Evolutionary conservation across 2,113 vertebrate genomes (phyloP).

Genomic region (Platysteira castanea): DNA sequence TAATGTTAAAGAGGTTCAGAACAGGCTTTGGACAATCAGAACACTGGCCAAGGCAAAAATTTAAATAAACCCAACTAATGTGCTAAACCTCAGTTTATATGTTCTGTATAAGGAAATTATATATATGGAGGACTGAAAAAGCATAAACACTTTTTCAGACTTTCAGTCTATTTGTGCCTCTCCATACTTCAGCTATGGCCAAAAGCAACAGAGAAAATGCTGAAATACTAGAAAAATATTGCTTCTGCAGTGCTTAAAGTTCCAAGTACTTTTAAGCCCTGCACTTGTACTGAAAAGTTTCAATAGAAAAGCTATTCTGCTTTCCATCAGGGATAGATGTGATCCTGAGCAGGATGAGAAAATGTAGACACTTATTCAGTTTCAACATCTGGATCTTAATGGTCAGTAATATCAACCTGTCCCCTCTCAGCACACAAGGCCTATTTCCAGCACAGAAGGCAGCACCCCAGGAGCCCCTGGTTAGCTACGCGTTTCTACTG

Average conservation of each 20-base stretch:
- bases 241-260: not conserved
- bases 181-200: not conserved
- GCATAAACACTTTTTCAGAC: conserved; percentile 12
- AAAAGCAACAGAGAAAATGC: conserved; percentile 36
- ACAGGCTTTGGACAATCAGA: not conserved
- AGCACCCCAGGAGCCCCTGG: not conserved
- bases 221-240: conserved; percentile 39
- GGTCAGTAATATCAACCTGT: not conserved
- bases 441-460: not conserved
- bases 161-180: not conserved
- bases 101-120: conserved; percentile 4
- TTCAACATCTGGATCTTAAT: not conserved
- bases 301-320: not conserved
- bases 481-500: not conserved
- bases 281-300: not conserved
- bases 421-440: not conserved
- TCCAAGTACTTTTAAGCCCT: not conserved
- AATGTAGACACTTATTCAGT: not conserved
- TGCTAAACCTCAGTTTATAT: conserved; percentile 42
- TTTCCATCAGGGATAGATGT: not conserved
- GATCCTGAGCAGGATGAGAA: not conserved
- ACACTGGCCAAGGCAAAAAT: not conserved
- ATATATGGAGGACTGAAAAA: conserved; percentile 10
- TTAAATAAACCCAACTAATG: conserved; percentile 24
- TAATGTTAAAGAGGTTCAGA: not conserved